Evolutionary conservation across 1,140 invertebrate species (phyloP).

Genomic region (Musca vetustissima): DNA sequence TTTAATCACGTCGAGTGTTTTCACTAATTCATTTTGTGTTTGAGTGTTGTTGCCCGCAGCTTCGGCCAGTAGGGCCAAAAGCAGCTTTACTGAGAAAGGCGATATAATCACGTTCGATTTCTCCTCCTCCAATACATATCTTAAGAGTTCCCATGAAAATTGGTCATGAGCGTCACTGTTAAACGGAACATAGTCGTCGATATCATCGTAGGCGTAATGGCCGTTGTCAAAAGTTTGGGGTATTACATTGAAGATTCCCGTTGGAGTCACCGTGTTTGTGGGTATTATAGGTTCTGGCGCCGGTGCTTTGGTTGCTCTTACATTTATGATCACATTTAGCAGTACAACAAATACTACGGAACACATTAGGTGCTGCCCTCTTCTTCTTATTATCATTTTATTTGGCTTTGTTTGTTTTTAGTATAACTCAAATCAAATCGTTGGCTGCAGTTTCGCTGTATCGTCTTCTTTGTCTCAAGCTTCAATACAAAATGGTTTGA

Average conservation of each 20-base stretch:
- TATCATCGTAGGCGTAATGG: slow-evolving; percentile 42
- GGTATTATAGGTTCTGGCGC: not conserved
- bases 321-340: too few relatives aligned
- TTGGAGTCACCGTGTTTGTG: slow-evolving; percentile 32
- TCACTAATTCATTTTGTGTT: slow-evolving; percentile 61
- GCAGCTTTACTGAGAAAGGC: slow-evolving; percentile 76
- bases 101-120: slow-evolving; percentile 73
- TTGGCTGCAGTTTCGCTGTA: not conserved
- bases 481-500: slow-evolving; percentile 7
- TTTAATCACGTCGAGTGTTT: slow-evolving; percentile 55
- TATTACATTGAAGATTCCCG: slow-evolving; percentile 31
- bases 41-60: slow-evolving; percentile 67
- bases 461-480: slow-evolving; percentile 7
- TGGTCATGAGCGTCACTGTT: slow-evolving; percentile 58
- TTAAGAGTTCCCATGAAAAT: slow-evolving; percentile 66
- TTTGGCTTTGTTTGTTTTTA: too few relatives aligned
- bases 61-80: slow-evolving; percentile 72
- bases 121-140: slow-evolving; percentile 55
- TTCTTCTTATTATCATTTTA: too few relatives aligned
- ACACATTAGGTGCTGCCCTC: too few relatives aligned
- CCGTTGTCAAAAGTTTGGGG: not conserved
- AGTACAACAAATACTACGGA: too few relatives aligned
- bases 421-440: too few relatives aligned
- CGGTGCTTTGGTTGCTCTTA: not conserved
- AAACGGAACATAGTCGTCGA: slow-evolving; percentile 61